Percentiles rank a stretch among this genome's conserved stretches.
phyloP scores from a whole-genome alignment of 2,797 vertebrate species.

The Passerculus sandwichensis region DNA sequence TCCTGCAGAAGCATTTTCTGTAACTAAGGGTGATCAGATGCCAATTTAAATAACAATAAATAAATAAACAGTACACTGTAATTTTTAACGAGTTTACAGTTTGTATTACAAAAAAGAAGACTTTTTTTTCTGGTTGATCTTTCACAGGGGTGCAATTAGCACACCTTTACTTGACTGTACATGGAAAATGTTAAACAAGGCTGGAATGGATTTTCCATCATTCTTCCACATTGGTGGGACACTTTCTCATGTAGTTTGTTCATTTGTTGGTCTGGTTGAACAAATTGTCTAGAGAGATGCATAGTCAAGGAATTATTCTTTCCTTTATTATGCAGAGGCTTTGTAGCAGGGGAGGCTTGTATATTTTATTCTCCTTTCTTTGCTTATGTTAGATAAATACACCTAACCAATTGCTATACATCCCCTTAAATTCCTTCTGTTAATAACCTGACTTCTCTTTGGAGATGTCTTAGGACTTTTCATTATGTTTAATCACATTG shows the following conservation, averaged over 20 bases:
- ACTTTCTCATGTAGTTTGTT: not conserved
- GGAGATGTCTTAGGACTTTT: not conserved
- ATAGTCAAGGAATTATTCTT: not conserved
- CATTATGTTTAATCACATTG: not conserved
- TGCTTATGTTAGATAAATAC: not conserved
- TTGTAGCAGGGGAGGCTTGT: not conserved
- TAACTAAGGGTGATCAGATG: not conserved
- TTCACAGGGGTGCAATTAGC: not conserved
- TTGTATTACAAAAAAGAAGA: not conserved
- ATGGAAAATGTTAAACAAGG: not conserved
- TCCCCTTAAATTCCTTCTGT: not conserved
- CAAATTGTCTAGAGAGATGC: not conserved
- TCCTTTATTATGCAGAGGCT: not conserved
- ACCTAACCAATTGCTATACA: not conserved
- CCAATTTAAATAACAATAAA: not conserved
- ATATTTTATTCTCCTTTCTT: not conserved
- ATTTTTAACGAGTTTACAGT: not conserved
- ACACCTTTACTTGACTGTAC: not conserved
- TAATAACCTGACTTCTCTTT: not conserved
- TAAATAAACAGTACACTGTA: too few species aligned
- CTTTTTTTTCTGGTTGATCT: not conserved
- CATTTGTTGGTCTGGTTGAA: not conserved
- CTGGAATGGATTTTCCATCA: not conserved
- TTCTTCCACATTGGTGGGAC: not conserved
- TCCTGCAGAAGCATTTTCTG: not conserved